Evolutionary conservation across 2,113 vertebrate genomes (phyloP), one percentile per base, ranked within the genome.

Genomic region (Columba janthina): DNA sequence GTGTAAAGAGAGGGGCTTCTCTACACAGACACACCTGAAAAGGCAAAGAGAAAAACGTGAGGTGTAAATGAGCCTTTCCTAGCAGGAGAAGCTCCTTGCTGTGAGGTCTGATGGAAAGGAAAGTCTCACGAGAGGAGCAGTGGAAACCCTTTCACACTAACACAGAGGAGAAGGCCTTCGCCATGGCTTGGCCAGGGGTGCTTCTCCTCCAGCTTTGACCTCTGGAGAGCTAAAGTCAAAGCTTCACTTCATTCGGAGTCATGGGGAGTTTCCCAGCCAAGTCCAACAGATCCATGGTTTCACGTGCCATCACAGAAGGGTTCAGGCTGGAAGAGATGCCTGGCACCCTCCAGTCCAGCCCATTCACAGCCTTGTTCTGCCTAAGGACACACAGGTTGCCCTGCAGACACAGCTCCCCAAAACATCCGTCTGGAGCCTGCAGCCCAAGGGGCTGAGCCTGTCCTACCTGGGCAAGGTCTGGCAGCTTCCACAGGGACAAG

Each of bases 381-480:
- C 26, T 3, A 31, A 60, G 51, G 81, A 38, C 0, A 1, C 13
- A 3, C 25, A 11, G n/a, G 32, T 28, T 3, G 6, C 4, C 0
- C 58, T 22, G 26, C 31, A 24, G 57, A 38, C 11, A 6, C 18
- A 18, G 9, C 15, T 70, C 53, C 57, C 36, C 56, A 10, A 21
- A n/a, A 16, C 44, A 19, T 26, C 51, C 38, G 32, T 38, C 50
- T 1, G 16, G 38, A 38, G 22, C 1, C 78, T 61, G 34, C 2
- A 1, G 60, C 16, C 66, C 17, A 2, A 44, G 50, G 42, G 60
- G 32, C 38, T 57, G 29, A 60, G n/a, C 46, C 48, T 24, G 29
- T 28, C 66, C 66, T 51, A 34, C 36, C 11, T 0, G 1, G 6
- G 31, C 58, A n/a, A 48, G 38, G 32, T 17, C 72, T 69, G 54